Conservation (phyloP, 2,888 invertebrate genomes). For the Hirtodrosophila trivittata region DNA sequence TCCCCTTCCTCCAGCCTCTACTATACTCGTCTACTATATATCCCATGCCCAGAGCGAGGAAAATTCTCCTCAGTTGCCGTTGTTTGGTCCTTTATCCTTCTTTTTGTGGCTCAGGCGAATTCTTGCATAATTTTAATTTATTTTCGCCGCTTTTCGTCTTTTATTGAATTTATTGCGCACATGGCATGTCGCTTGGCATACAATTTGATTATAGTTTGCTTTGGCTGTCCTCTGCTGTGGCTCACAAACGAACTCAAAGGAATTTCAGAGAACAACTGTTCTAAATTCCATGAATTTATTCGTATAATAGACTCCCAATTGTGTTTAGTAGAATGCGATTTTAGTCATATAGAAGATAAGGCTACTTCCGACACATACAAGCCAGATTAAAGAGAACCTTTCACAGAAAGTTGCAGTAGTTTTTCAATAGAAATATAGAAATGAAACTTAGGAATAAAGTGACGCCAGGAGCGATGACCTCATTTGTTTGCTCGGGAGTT, state of each 20-base stretch:
- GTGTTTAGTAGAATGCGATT: no score
- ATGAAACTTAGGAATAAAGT: constrained; percentile 2
- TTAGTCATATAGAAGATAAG: no score
- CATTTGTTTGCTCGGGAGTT: constrained; percentile 39
- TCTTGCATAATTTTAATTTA: constrained; percentile 71
- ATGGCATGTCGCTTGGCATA: constrained; percentile 12
- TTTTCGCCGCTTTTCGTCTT: constrained; percentile 50
- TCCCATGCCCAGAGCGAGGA: no score
- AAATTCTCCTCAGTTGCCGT: not conserved
- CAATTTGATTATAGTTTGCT: constrained; percentile 34
- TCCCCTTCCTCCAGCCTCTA: not conserved
- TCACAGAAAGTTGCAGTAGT: no score
- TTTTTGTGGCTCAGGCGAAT: constrained; percentile 43
- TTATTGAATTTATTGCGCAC: constrained; percentile 54
- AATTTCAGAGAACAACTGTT: no score
- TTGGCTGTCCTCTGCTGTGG: constrained; percentile 2
- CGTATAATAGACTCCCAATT: no score
- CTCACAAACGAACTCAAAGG: no score
- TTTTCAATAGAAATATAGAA: not conserved
- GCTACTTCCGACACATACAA: no score
- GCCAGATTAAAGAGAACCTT: no score
- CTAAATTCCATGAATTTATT: no score
- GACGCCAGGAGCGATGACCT: constrained; percentile 58
- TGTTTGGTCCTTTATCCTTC: constrained; percentile 10
- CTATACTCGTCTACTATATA: no score